Conservation (phyloP, 2,113 vertebrate genomes). For the Leucosticte australis region DNA sequence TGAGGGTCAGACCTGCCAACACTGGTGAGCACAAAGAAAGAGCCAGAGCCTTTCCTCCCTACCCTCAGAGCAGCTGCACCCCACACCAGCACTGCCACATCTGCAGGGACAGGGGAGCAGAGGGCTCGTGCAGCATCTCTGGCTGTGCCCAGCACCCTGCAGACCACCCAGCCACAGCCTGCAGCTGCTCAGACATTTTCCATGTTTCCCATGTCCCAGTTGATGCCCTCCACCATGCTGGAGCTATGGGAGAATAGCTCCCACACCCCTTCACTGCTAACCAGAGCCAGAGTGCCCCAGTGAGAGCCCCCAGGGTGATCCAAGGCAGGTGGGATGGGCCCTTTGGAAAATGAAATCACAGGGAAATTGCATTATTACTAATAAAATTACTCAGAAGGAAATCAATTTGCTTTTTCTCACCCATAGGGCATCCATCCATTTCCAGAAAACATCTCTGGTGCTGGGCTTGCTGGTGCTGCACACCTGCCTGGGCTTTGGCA, state of each 20-base stretch:
- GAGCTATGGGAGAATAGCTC: background rate
- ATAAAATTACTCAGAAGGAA: background rate
- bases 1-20: background rate
- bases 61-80: background rate
- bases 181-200: background rate
- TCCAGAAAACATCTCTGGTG: background rate
- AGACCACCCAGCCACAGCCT: background rate
- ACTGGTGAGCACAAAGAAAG: background rate
- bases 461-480: background rate
- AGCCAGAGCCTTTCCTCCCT: background rate
- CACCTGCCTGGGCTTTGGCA: background rate
- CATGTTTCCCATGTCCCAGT: background rate
- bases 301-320: background rate
- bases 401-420: background rate
- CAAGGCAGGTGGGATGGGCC: background rate
- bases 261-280: background rate
- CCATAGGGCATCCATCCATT: background rate
- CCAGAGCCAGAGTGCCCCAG: background rate
- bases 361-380: background rate
- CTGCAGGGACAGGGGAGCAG: background rate
- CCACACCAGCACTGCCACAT: background rate
- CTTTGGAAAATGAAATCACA: background rate
- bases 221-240: rapidly evolving
- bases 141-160: background rate
- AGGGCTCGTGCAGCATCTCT: background rate